A percentile compares a stretch with the other conserved stretches of the same genome.
Conservation (phyloP, 2,888 invertebrate genomes). For the Cistogaster globosa region DNA sequence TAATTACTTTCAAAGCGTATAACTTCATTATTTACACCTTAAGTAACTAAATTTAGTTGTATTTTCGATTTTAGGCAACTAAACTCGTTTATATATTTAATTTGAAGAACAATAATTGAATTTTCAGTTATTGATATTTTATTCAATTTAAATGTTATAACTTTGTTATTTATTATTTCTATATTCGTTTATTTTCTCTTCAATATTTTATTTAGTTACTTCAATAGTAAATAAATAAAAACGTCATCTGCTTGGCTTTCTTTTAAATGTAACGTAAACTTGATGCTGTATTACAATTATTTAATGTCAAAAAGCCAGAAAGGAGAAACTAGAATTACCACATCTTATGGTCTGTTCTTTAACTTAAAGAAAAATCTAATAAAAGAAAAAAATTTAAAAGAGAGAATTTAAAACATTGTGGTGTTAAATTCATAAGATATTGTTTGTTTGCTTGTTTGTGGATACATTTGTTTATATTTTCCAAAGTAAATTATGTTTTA, state of each 20-base stretch:
- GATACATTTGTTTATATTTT: no score
- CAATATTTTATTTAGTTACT: background rate
- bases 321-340: conserved; percentile 11
- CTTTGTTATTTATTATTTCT: no score
- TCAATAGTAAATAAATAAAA: background rate
- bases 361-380: no score
- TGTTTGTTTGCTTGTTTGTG: no score
- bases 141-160: conserved; percentile 13
- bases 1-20: no score
- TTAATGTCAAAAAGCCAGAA: conserved; percentile 13
- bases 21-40: background rate
- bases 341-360: background rate
- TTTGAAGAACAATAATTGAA: background rate
- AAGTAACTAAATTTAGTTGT: background rate
- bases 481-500: no score
- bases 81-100: background rate
- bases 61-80: background rate
- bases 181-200: background rate
- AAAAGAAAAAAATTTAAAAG: background rate
- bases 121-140: conserved; percentile 16
- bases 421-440: no score
- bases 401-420: background rate
- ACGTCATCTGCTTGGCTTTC: background rate
- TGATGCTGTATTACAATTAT: conserved; percentile 19
- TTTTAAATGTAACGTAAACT: background rate